Conservation (phyloP, 2,888 invertebrate genomes). For the Scaptodrosophila latifasciaeformis region DNA sequence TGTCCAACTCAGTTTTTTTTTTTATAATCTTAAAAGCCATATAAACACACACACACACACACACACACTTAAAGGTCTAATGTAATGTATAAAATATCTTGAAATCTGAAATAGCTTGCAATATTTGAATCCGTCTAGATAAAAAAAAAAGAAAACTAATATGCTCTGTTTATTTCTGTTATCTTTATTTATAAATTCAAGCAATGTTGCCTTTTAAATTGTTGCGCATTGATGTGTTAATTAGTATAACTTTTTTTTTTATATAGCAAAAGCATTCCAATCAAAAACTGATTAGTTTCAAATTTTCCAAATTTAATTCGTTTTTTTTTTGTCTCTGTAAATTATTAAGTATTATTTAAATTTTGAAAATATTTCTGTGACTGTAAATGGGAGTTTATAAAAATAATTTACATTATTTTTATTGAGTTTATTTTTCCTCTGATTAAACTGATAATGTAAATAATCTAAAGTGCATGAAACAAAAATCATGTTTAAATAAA, state of each 20-base stretch:
- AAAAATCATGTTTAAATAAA: conserved; percentile 57
- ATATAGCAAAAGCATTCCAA: conserved; percentile 57
- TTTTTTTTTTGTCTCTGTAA: conserved; percentile 12
- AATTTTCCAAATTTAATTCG: conserved; percentile 55
- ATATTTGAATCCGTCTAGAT: conserved; percentile 54
- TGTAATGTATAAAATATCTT: too few species aligned
- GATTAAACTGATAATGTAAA: conserved; percentile 44
- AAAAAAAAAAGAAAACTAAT: conserved; percentile 13
- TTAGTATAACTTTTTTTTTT: conserved; percentile 6
- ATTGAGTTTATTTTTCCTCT: not conserved
- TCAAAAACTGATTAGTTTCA: conserved; percentile 33
- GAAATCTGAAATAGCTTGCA: conserved; percentile 46
- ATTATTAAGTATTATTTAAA: conserved; percentile 51
- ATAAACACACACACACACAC: conserved; percentile 21
- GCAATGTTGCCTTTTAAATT: conserved; percentile 4
- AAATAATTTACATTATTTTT: not conserved
- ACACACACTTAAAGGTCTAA: not conserved
- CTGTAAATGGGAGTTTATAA: not conserved
- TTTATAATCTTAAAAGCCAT: conserved; percentile 16
- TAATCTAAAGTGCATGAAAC: conserved; percentile 31
- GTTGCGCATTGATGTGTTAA: not conserved
- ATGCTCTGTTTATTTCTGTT: conserved; percentile 28
- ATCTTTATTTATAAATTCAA: conserved; percentile 3
- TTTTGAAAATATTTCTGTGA: conserved; percentile 27
- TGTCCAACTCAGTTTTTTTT: too few species aligned